Evolutionary conservation across 2,797 vertebrate species (phyloP), one percentile per base, ranked within the genome.

Genomic region (Prunella strophiata): DNA sequence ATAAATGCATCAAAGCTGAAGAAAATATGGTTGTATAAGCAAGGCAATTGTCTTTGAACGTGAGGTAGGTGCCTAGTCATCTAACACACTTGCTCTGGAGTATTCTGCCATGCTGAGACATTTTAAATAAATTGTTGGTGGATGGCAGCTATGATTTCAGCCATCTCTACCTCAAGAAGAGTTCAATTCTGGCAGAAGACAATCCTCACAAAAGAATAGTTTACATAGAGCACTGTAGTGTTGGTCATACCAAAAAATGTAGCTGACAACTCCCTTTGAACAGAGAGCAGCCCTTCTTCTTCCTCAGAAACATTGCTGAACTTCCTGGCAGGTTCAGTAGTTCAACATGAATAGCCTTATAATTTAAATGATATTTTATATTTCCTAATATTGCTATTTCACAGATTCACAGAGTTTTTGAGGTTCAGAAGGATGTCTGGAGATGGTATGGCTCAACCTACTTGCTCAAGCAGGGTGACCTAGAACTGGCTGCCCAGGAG

Each of bases 1-100:
- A 66, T 42, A 96, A 91, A 76, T 47, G 34, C 58, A 65, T 79
- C 48, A 85, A 93, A 95, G 47, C 36, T 40, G 73, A 93, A 59
- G 76, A 91, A 88, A 48, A 81, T 65, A 74, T 0, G 3, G 34
- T 62, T 79, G 19, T 74, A 57, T 38, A 88, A 93, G 73, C 66
- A 90, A 9, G 7, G 29, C n/a, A 32, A 26, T 58, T 58, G 13
- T 38, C 68, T 93, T 87, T 32, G 30, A 94, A 75, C 47, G 43
- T 40, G 14, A 67, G 30, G 34, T 47, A 43, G 58, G 16, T n/a
- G n/a, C 17, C 29, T 32, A 63, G n/a, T 51, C 63, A 67, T 57
- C 59, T 92, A 65, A 71, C 38, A 58, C 8, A 38, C 30, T 68
- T 92, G 51, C 55, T 79, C 81, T 50, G 50, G 66, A 80, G 23